A percentile compares a stretch with the other conserved stretches of the same genome.
These are phyloP conservation scores for Zoroaster sp. DNA, from an alignment of 53 echinoderm and acorn worm species.

Conservation along the genomic window DNA sequence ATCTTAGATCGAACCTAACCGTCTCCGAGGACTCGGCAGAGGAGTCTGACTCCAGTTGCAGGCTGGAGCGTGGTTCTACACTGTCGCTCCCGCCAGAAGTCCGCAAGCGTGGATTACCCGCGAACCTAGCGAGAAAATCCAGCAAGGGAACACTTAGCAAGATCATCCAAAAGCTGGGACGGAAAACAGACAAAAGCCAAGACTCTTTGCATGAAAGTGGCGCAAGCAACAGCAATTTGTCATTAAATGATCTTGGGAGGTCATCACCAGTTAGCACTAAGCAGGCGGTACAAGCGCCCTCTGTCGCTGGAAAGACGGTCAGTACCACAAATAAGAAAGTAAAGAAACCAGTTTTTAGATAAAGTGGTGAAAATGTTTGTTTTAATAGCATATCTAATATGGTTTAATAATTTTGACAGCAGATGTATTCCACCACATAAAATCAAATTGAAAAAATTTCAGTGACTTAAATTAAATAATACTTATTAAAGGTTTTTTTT, in stretches of 20 bases:
- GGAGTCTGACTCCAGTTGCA: conserved; percentile 7
- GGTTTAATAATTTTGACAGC: no score
- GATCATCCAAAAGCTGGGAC: conserved; percentile 34
- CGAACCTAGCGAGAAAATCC: conserved; percentile 5
- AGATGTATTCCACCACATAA: no score
- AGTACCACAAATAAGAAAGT: conserved; percentile 7
- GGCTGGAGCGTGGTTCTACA: conserved; percentile 24
- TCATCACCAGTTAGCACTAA: not conserved
- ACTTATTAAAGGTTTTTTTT: no score
- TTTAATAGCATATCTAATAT: no score
- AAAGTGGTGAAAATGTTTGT: not conserved
- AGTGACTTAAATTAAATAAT: no score
- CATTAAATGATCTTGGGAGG: not conserved
- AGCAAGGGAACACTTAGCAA: conserved; percentile 37
- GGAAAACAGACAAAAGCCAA: conserved; percentile 25
- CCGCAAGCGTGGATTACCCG: conserved; percentile 46
- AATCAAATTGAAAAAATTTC: no score
- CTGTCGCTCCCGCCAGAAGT: conserved; percentile 63
- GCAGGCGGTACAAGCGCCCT: not conserved
- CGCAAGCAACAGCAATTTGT: not conserved
- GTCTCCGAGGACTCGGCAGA: conserved; percentile 1
- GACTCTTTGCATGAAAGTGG: conserved; percentile 14
- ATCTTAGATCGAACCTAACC: not conserved
- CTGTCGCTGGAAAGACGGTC: not conserved
- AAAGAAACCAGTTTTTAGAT: conserved; percentile 30